Conservation (phyloP, 1,140 invertebrate species). For the Trypoxylus dichotomus region DNA sequence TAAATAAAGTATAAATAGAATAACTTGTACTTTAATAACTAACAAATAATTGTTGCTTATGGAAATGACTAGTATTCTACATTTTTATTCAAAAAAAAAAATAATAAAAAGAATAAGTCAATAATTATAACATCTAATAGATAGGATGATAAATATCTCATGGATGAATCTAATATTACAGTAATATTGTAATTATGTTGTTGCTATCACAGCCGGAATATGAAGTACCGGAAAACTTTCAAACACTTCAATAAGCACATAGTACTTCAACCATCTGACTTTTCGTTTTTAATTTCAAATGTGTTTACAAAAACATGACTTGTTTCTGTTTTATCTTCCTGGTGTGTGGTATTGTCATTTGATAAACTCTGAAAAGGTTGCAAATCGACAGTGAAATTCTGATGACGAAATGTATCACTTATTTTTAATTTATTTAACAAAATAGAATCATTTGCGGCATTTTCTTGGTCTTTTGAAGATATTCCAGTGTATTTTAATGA, state of each 20-base stretch:
- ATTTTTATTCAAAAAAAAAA: not conserved
- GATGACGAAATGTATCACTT: not conserved
- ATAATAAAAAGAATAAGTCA: not conserved
- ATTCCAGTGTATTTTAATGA: not conserved
- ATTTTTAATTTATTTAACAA: not conserved
- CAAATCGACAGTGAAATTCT: not conserved
- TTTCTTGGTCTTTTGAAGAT: not conserved
- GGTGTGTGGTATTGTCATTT: not conserved
- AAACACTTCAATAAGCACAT: not conserved
- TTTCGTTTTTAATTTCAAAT: not conserved
- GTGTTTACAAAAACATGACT: not conserved
- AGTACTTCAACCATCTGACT: not conserved
- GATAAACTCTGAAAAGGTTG: not conserved
- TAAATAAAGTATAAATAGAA: slow-evolving; percentile 5
- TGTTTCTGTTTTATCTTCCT: not conserved
- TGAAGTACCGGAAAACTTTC: no score
- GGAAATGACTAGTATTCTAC: not conserved
- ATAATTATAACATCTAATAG: not conserved
- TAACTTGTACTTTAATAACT: not conserved
- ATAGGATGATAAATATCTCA: not conserved
- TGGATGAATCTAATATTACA: not conserved
- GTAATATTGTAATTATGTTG: not conserved
- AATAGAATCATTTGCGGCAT: not conserved
- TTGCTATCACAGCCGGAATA: not conserved
- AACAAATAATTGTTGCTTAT: not conserved